These are phyloP conservation scores for Eleginops maclovinus DNA, from an alignment of 2,113 vertebrate genomes.

Conservation along the genomic window DNA sequence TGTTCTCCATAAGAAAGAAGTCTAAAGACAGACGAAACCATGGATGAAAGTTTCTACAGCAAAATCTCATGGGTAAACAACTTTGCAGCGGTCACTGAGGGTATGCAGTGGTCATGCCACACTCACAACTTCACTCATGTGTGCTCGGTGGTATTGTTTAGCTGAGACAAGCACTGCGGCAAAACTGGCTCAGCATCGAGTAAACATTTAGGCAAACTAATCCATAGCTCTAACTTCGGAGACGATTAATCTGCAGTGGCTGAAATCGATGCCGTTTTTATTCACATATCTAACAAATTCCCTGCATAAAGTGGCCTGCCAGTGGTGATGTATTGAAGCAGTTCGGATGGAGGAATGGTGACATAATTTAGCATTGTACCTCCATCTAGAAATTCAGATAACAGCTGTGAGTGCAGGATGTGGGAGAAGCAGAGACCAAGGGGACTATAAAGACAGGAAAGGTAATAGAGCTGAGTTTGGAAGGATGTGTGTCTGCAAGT, in stretches of 20 bases:
- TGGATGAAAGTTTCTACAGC: constrained; percentile 1
- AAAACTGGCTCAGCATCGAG: constrained; percentile 26
- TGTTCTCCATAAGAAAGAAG: neutral
- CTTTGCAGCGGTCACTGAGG: constrained; percentile 31
- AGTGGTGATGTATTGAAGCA: constrained; percentile 10
- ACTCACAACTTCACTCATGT: neutral
- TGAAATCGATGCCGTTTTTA: constrained; percentile 38
- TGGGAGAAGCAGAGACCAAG: constrained; percentile 12
- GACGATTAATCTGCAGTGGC: constrained; percentile 44
- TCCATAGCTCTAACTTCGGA: constrained; percentile 33
- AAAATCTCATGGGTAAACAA: constrained; percentile 30
- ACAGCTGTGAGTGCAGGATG: neutral
- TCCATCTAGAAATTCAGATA: constrained; percentile 11
- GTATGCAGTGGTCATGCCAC: constrained; percentile 15
- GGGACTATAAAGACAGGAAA: neutral
- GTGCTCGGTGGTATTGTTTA: constrained; percentile 22
- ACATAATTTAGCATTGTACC: constrained; percentile 42
- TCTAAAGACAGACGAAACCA: neutral
- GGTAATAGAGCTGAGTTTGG: neutral
- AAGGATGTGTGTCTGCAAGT: neutral
- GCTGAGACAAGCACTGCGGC: constrained; percentile 43
- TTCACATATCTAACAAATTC: constrained; percentile 39
- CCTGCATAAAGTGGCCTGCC: constrained; percentile 15
- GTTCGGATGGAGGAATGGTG: constrained; percentile 12
- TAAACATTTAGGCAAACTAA: constrained; percentile 49